Evolutionary conservation across 1,140 invertebrate genomes (phyloP), one percentile per base, ranked within the genome.

Genomic region (Diorhabda sublineata): DNA sequence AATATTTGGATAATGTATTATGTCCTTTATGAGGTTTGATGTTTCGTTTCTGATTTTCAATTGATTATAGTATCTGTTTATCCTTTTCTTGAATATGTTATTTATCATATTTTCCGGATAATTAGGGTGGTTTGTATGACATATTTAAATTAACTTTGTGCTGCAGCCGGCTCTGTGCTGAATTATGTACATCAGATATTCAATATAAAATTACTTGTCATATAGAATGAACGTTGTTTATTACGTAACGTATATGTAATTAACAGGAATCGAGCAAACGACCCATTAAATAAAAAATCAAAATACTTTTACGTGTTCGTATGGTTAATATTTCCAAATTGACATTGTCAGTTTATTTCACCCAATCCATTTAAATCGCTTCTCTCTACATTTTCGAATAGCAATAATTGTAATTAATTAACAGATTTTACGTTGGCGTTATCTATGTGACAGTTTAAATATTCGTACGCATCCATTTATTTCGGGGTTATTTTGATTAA

Each of bases 361-460:
- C n/a, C 47, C 47, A 52, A 52, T 52, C 47, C 47, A 52, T 52
- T 52, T 52, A 52, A 52, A 52, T 52, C 47, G 47, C 2, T n/a
- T 52, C 47, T 52, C 47, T 52, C 47, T 52, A 52, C n/a, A 52
- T 52, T 52, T 52, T 52, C 47, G 47, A 52, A 52, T n/a, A 52
- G n/a, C 47, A 52, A 52, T 52, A 52, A 52, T 52, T 52, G n/a
- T 52, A 52, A 52, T 52, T 52, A 52, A 52, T 52, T 52, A 52
- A 52, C n/a, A 52, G 6, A 52, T 52, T 52, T 52, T 52, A n/a
- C 47, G 47, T n/a, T n/a, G n/a, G 47, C 6, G 47, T 52, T 8
- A 52, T 52, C 47, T 52, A 52, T 52, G 6, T 52, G 47, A 52
- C 47, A 52, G 47, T 52, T 52, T 52, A 52, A 52, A 52, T 52